Conservation (phyloP, 37 sponge, comb jelly and placozoan genomes). For the Theonella swinhoei region DNA sequence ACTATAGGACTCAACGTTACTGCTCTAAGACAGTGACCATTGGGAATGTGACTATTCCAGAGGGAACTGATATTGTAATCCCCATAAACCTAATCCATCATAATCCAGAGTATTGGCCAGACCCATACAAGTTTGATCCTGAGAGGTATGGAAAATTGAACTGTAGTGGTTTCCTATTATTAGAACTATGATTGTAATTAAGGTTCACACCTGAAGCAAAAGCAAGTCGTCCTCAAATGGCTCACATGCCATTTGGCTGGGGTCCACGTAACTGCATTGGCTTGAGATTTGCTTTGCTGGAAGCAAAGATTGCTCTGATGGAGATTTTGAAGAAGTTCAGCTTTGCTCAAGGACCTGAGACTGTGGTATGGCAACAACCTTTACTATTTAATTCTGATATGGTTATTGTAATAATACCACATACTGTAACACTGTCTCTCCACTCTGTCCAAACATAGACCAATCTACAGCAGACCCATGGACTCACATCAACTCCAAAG, state of each 20-base stretch:
- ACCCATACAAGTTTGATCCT: slow-evolving; percentile 73
- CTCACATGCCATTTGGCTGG: slow-evolving; percentile 75
- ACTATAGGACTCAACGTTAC: not conserved
- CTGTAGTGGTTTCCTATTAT: not conserved
- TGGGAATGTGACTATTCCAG: slow-evolving; percentile 20
- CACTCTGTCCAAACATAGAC: no score
- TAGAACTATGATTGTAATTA: no score
- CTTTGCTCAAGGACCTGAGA: slow-evolving; percentile 50
- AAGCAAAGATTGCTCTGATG: slow-evolving; percentile 71
- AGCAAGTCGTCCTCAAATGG: slow-evolving; percentile 41
- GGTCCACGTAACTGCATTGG: slow-evolving; percentile 86
- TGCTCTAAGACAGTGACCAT: slow-evolving; percentile 3
- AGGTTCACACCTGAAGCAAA: slow-evolving; percentile 76
- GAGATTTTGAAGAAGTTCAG: slow-evolving; percentile 55
- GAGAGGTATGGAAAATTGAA: slow-evolving; percentile 37
- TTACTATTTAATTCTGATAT: no score
- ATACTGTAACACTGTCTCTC: no score
- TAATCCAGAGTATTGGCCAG: slow-evolving; percentile 63
- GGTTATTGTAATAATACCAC: no score
- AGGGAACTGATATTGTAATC: slow-evolving; percentile 21
- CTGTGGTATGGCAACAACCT: slow-evolving; percentile 44
- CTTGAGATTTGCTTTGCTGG: slow-evolving; percentile 79
- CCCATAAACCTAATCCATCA: slow-evolving; percentile 56
- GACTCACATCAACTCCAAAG: not conserved
- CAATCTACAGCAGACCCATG: not conserved